Percentiles rank a stretch among this genome's conserved stretches.
Evolutionary conservation across 2,113 vertebrate genomes (phyloP).

Genomic region (Heloderma charlesbogerti): DNA sequence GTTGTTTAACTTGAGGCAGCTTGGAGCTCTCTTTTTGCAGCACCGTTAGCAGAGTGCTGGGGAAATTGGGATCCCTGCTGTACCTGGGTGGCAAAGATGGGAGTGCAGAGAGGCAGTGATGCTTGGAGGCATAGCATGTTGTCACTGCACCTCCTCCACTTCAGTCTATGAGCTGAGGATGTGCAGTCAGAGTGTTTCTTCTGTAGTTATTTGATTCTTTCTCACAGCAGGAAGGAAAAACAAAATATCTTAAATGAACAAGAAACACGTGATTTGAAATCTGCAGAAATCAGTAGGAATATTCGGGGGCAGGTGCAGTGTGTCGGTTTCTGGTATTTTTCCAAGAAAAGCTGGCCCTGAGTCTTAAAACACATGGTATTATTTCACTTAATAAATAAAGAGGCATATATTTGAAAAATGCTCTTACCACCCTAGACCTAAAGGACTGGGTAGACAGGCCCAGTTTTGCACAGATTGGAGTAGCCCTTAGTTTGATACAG

Average conservation of each 20-base stretch:
- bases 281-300: neutral
- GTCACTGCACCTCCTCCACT: neutral
- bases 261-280: neutral
- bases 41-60: neutral
- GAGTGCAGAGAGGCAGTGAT: neutral
- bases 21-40: neutral
- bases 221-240: neutral
- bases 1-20: neutral
- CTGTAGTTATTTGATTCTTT: neutral
- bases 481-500: too few relatives aligned
- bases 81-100: too few relatives aligned
- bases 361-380: constrained; percentile 7
- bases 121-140: neutral
- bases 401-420: neutral
- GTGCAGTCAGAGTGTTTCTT: neutral
- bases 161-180: neutral
- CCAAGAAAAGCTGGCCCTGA: neutral
- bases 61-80: neutral
- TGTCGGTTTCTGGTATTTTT: neutral
- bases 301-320: neutral
- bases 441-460: too few relatives aligned
- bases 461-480: too few relatives aligned
- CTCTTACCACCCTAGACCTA: neutral
- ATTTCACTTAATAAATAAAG: neutral
- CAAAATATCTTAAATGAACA: neutral